These are phyloP conservation scores for Rhabdophis nuchalis DNA, from an alignment of 2,797 vertebrate species.

Conservation along the genomic window DNA sequence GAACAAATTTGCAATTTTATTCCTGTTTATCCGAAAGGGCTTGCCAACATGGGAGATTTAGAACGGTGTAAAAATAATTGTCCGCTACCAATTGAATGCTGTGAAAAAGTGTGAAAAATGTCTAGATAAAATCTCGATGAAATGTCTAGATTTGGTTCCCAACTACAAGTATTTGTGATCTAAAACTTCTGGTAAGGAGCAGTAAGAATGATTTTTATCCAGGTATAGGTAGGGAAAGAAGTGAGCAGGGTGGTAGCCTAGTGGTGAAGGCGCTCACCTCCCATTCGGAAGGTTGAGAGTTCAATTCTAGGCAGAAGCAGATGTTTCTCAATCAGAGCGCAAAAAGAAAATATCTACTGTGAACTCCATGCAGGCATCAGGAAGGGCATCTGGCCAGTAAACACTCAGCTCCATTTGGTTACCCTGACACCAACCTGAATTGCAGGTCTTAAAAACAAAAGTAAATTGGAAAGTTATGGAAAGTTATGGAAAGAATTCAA, in stretches of 20 bases:
- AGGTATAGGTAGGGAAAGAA: background rate
- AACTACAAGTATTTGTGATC: background rate
- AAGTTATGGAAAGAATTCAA: background rate
- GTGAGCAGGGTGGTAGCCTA: fast-evolving
- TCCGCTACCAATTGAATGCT: background rate
- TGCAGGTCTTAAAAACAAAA: background rate
- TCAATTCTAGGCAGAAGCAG: background rate
- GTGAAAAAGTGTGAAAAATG: background rate
- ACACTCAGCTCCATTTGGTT: background rate
- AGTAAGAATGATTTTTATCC: background rate
- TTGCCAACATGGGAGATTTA: conserved; percentile 45
- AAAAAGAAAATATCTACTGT: background rate
- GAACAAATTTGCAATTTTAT: conserved; percentile 57
- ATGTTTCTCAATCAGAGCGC: background rate
- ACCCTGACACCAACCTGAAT: background rate
- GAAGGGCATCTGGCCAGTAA: background rate
- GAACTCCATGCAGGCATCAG: background rate
- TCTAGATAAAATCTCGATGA: background rate
- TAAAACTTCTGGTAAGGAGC: background rate
- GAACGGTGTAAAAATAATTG: conserved; percentile 36
- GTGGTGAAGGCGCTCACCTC: background rate
- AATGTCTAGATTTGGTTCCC: background rate
- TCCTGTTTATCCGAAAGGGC: conserved; percentile 46
- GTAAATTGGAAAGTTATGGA: background rate
- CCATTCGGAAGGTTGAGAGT: background rate